Conservation (phyloP, 1,140 invertebrate species). For the Anastrepha ludens region DNA sequence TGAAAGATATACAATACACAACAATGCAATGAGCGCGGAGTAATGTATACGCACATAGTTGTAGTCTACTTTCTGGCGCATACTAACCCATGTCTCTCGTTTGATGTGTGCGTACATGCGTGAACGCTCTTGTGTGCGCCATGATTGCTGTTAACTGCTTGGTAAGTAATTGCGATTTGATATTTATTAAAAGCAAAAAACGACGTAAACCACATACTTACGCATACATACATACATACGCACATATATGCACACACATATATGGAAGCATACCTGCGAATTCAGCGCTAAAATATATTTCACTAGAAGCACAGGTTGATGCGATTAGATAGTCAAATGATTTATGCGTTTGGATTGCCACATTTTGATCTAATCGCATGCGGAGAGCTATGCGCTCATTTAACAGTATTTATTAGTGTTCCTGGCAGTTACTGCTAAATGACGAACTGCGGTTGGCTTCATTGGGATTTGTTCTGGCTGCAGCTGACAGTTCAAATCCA, state of each 20-base stretch:
- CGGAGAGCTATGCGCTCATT: too few relatives aligned
- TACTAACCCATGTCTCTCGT: background rate
- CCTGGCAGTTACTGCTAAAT: too few relatives aligned
- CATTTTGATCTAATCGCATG: too few relatives aligned
- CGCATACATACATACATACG: background rate
- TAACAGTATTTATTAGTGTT: too few relatives aligned
- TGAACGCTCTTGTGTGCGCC: background rate
- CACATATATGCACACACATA: background rate
- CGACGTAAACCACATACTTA: background rate
- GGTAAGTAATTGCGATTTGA: conserved; percentile 36
- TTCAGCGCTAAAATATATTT: background rate
- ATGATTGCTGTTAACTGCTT: background rate
- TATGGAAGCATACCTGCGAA: background rate
- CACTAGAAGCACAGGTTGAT: background rate
- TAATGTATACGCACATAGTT: too few relatives aligned
- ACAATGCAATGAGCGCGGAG: too few relatives aligned
- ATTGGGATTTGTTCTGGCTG: too few relatives aligned
- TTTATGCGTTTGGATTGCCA: background rate
- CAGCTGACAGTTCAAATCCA: too few relatives aligned
- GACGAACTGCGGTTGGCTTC: too few relatives aligned
- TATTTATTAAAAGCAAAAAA: conserved; percentile 12
- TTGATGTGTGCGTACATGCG: background rate
- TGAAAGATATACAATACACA: too few relatives aligned
- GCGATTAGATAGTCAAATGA: background rate
- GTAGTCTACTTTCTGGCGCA: background rate